Base-by-base conservation (phyloP, 2,113 vertebrate species). In the Proteles cristata region DNA sequence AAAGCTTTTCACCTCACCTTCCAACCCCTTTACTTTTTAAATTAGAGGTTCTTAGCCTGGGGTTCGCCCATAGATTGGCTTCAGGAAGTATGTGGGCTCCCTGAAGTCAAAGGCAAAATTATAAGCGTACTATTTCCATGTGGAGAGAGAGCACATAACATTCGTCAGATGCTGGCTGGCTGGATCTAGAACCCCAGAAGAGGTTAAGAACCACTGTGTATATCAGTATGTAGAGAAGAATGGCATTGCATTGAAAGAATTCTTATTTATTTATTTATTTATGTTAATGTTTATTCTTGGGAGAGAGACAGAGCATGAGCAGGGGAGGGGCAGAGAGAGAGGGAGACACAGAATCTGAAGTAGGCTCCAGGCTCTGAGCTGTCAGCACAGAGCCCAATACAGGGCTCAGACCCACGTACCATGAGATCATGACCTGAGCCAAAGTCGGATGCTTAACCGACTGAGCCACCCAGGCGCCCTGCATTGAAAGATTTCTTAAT, bases 1-100 rank as follows among this genome's bases (percentile, higher is more conserved):
- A 93, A 97, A 98, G 92, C 93, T 94, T 94, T 97, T 98, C 96
- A 96, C 96, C 97, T 97, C 88, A 94, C 98, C 98, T 98, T 98
- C 98, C 68, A 74, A 33, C 65, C 17, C 11, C 61, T 14, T 68
- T 35, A 25, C 33, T 58, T 65, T 90, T 87, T 83, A 68, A 94
- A 82, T 45, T n/a, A 84, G 50, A 76, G 71, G 11, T 48, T 80
- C 82, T 96, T 95, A 63, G 82, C 63, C 35, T 90, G 45, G 79
- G 45, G 61, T 87, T 23, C 50, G 0, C 63, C 74, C 14, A 2
- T 19, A 31, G 39, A 50, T 80, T 9, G 69, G 26, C 39, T 58
- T 77, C 45, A 45, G 55, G 31, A 50, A 92, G 43, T 73, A 17
- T 14, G 0, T 50, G 48, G 45, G 50, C 21, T 61, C 15, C 53